Evolutionary conservation across 2,113 vertebrate genomes (phyloP).

Genomic region (Cisticola juncidis): DNA sequence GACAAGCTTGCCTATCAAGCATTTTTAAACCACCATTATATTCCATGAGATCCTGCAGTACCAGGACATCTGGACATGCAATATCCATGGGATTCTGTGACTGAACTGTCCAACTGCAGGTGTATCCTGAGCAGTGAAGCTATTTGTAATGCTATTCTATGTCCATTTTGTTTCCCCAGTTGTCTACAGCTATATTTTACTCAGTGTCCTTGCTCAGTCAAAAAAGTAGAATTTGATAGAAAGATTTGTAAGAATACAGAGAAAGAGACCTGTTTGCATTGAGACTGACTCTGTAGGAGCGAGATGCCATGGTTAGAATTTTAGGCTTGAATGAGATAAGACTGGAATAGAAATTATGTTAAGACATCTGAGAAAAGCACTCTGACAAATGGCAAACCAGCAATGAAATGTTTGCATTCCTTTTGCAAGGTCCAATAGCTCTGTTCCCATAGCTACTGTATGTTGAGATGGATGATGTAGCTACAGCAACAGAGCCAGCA

Average conservation of each 20-base stretch:
- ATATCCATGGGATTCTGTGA: not conserved
- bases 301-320: not conserved
- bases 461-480: constrained; percentile 33
- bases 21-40: not conserved
- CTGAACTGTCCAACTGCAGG: not conserved
- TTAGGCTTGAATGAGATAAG: not conserved
- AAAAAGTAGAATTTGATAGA: not conserved
- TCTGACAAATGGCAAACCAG: constrained; percentile 19
- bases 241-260: not conserved
- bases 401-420: constrained; percentile 49
- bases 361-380: constrained; percentile 19
- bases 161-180: not conserved
- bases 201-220: not conserved
- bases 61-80: accelerated
- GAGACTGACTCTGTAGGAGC: not conserved
- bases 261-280: not conserved
- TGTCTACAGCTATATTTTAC: not conserved
- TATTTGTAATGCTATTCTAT: not conserved
- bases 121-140: not conserved
- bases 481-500: constrained; percentile 39
- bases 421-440: constrained; percentile 6
- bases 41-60: not conserved
- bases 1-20: not conserved
- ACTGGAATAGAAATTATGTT: constrained; percentile 1
- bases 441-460: constrained; percentile 63